Percentiles rank a stretch among this genome's conserved stretches.
These are phyloP conservation scores for Dusona sp. DNA, from an alignment of 2,888 invertebrate species.

Conservation along the genomic window DNA sequence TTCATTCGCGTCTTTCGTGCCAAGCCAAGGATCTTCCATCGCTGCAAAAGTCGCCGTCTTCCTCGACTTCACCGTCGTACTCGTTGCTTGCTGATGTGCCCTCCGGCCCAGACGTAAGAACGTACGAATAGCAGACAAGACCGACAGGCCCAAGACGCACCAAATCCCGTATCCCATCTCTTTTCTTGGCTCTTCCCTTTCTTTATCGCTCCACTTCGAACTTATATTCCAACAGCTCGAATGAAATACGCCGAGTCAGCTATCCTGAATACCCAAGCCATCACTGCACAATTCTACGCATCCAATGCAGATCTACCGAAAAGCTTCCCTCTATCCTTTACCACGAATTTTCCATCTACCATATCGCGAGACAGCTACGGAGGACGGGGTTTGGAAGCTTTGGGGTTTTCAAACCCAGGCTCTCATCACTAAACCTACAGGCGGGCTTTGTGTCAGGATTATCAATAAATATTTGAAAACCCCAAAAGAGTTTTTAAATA, in stretches of 20 bases:
- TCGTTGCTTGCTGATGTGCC: constrained; percentile 81
- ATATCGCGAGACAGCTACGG: constrained; percentile 8
- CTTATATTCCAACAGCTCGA: constrained; percentile 65
- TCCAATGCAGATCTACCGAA: constrained; percentile 26
- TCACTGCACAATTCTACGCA: constrained; percentile 61
- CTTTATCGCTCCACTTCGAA: constrained; percentile 67
- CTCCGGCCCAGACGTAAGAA: constrained; percentile 77
- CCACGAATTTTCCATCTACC: constrained; percentile 25
- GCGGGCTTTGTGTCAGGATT: not conserved
- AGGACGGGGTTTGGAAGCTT: not conserved
- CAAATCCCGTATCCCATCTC: constrained; percentile 80
- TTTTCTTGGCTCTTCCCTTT: constrained; percentile 68
- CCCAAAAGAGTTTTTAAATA: not conserved
- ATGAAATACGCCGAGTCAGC: constrained; percentile 83
- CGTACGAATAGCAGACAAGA: constrained; percentile 71
- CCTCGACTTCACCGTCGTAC: constrained; percentile 68
- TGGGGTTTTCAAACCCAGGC: not conserved
- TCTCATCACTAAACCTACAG: constrained; percentile 4
- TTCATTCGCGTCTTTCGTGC: constrained; percentile 72
- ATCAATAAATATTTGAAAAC: not conserved
- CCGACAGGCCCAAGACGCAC: constrained; percentile 78
- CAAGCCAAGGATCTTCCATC: constrained; percentile 67
- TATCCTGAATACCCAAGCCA: constrained; percentile 64
- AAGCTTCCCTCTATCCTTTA: constrained; percentile 37
- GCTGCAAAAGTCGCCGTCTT: constrained; percentile 62